Evolutionary conservation across 23 tunicate genomes (phyloP).

Genomic region (Trididemnum clinides): DNA sequence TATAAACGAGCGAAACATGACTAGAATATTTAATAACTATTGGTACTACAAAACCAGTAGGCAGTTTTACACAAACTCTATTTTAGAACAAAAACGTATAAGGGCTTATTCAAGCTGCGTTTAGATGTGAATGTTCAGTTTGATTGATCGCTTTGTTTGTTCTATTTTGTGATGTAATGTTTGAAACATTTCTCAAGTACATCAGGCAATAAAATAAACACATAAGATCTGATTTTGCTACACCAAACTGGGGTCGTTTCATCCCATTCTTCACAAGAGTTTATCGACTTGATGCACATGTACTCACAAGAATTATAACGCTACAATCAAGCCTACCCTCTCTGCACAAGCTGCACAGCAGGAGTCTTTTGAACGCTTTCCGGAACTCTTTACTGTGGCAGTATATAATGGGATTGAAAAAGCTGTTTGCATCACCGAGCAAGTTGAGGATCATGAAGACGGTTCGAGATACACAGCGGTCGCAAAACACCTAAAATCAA

Average conservation of each 20-base stretch:
- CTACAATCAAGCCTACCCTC: slow-evolving; percentile 47
- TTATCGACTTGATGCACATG: too few species aligned
- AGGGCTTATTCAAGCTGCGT: too few species aligned
- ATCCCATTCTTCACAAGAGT: too few species aligned
- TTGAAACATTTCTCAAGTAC: not conserved
- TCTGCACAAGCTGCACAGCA: slow-evolving; percentile 71
- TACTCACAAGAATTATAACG: not conserved
- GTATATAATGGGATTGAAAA: slow-evolving; percentile 93
- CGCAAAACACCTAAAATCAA: slow-evolving; percentile 56
- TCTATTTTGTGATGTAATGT: too few species aligned
- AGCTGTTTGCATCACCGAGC: slow-evolving; percentile 89
- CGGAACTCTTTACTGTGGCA: slow-evolving; percentile 90
- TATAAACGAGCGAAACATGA: too few species aligned
- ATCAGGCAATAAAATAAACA: not conserved
- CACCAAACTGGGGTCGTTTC: too few species aligned
- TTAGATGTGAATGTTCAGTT: too few species aligned
- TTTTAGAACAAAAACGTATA: too few species aligned
- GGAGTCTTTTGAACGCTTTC: slow-evolving; percentile 65
- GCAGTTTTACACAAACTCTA: too few species aligned
- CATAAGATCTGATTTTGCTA: not conserved
- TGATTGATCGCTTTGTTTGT: too few species aligned
- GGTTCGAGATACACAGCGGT: slow-evolving; percentile 40
- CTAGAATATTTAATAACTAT: too few species aligned
- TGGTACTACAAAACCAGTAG: too few species aligned
- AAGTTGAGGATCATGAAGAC: slow-evolving; percentile 64